Evolutionary conservation across 2,797 vertebrate genomes (phyloP).

Genomic region (Lophura swinhoii): DNA sequence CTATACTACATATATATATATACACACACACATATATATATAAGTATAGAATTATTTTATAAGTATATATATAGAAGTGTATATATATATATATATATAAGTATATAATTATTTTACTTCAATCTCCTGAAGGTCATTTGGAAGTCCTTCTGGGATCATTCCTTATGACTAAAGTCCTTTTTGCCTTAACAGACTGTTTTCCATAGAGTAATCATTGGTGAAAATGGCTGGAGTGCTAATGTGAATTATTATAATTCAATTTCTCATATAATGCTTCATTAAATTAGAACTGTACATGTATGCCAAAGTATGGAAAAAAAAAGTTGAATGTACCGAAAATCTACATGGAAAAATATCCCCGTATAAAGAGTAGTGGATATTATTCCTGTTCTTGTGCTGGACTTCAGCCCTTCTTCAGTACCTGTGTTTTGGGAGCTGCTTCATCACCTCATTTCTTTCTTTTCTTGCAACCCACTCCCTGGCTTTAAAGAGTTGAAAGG

Average conservation of each 20-base stretch:
- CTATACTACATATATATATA: too few relatives aligned
- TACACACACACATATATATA: too few relatives aligned
- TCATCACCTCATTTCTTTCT: background rate
- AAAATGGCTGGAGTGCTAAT: slow-evolving; percentile 21
- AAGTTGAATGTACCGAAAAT: slow-evolving; percentile 22
- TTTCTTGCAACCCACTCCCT: background rate
- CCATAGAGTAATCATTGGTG: background rate
- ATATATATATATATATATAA: background rate
- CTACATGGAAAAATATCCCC: background rate
- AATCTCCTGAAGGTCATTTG: background rate
- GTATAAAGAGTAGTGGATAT: background rate
- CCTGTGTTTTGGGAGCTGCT: background rate
- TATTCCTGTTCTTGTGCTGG: background rate
- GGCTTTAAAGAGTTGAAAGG: background rate
- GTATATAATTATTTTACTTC: background rate
- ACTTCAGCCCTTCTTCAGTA: background rate
- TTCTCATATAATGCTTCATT: slow-evolving; percentile 23
- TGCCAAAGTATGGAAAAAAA: slow-evolving; percentile 42
- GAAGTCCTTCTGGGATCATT: background rate
- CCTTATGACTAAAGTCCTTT: background rate
- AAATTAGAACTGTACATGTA: slow-evolving; percentile 18
- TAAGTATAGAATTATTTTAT: too few relatives aligned
- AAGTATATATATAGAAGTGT: background rate
- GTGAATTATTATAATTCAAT: slow-evolving; percentile 18
- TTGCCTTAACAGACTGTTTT: slow-evolving; percentile 13